Conservation (phyloP, 2,113 vertebrate genomes). For the Caloenas nicobarica region DNA sequence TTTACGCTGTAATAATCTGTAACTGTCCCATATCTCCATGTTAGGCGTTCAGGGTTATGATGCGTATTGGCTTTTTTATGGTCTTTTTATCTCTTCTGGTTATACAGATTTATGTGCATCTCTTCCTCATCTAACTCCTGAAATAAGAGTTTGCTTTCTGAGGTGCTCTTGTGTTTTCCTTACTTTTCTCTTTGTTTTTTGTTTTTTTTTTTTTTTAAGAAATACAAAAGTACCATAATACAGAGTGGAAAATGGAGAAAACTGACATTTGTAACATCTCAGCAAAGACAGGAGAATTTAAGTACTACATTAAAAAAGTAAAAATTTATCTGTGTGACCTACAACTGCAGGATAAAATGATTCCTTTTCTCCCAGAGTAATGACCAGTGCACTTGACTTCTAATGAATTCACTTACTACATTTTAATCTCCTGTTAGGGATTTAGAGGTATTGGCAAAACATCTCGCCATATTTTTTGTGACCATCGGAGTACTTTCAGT, state of each 20-base stretch:
- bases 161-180: neutral
- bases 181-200: neutral
- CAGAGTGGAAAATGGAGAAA: neutral
- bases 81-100: slow-evolving; percentile 62
- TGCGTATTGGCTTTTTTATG: slow-evolving; percentile 69
- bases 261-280: neutral
- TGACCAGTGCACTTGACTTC: neutral
- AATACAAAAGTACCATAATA: neutral
- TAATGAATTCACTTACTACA: neutral
- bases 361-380: neutral
- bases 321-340: slow-evolving; percentile 46
- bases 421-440: neutral
- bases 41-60: slow-evolving; percentile 52
- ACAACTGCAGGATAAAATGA: neutral
- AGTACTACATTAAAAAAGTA: slow-evolving; percentile 1
- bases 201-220: neutral
- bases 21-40: slow-evolving; percentile 46
- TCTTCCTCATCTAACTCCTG: slow-evolving; percentile 34
- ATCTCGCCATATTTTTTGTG: neutral
- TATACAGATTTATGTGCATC: slow-evolving; percentile 62
- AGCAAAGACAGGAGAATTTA: neutral
- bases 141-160: slow-evolving; percentile 53
- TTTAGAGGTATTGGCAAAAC: neutral
- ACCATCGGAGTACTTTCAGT: neutral
- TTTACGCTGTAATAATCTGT: slow-evolving; percentile 50